Base-by-base conservation (phyloP, 2,797 vertebrate species). In the Siniperca scherzeri region DNA sequence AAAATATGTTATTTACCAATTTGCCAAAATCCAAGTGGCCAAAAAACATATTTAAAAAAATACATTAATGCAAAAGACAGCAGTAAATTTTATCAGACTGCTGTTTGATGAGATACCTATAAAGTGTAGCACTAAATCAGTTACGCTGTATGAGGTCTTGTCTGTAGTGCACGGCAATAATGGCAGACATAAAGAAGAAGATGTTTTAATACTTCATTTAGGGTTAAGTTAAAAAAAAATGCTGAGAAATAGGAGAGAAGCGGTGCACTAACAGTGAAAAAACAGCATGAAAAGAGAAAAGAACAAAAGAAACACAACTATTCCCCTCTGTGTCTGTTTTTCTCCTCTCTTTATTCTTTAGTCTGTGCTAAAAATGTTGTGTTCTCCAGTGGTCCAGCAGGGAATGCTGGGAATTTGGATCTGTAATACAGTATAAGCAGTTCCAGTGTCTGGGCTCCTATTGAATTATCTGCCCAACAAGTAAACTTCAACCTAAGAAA, bases 331-430 rank as follows among this genome's bases (percentile, higher is more conserved):
- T 69, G 50, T 71, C 30, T 66, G 46, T 70, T 68, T 78, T 42
- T 38, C 7, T 44, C 40, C 61, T 73, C 60, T 72, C 48, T 38
- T 50, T 61, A 38, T 68, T 67, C 59, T 61, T 71, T 30, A 17
- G 30, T 69, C 52, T 55, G 36, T 30, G 25, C 68, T 79, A 36
- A 75, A 86, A 74, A 57, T 80, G 64, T 33, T 75, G 70, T 74
- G 66, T 59, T 88, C 77, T 74, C 62, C 64, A 70, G 75, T 25
- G 73, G 70, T 82, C 53, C 76, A 59, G 60, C 69, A 77, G 78
- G 72, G 81, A 86, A 84, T 83, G 67, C 73, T 77, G 78, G 80
- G 84, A 88, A 88, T 81, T 77, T 88, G 70, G 69, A 84, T 81
- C 36, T 48, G 33, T 14, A 61, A 4, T 12, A 46, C 6, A 22